Percentiles rank a stretch among this genome's conserved stretches.
Evolutionary conservation across 2,113 vertebrate genomes (phyloP).

Genomic region (Nibea coibor): DNA sequence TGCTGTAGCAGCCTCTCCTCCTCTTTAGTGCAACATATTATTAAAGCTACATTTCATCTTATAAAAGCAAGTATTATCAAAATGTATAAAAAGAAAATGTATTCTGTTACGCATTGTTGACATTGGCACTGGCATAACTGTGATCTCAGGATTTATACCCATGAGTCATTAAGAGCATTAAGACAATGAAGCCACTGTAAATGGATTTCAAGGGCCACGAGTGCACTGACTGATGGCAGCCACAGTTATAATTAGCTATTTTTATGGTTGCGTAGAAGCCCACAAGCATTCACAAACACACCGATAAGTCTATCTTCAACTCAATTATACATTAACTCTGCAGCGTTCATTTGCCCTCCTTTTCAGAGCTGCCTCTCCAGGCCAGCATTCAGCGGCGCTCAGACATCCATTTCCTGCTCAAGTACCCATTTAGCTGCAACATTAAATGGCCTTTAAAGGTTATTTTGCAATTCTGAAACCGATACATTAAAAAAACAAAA

Average conservation of each 20-base stretch:
- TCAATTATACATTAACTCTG: constrained; percentile 27
- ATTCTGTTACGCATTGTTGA: constrained; percentile 1
- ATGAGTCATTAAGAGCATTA: constrained; percentile 23
- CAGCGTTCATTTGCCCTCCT: constrained; percentile 21
- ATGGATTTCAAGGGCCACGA: constrained; percentile 21
- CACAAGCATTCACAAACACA: neutral
- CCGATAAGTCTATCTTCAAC: neutral
- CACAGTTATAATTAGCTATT: constrained; percentile 2
- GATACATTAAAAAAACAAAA: constrained; percentile 7
- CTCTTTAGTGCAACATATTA: neutral
- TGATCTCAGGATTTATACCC: neutral
- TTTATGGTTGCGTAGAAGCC: constrained; percentile 2
- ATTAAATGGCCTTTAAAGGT: constrained; percentile 55
- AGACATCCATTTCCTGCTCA: constrained; percentile 46
- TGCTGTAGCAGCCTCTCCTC: neutral
- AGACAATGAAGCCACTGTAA: neutral
- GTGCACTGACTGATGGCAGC: neutral
- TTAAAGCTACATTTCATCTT: neutral
- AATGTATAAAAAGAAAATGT: neutral
- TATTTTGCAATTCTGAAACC: constrained; percentile 16
- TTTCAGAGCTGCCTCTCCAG: constrained; percentile 12
- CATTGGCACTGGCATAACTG: neutral
- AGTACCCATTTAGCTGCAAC: constrained; percentile 37
- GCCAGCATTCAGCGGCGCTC: constrained; percentile 18
- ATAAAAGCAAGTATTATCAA: neutral